These are phyloP conservation scores for Drosophila persimilis DNA, from an alignment of 1,140 invertebrate species.

Conservation along the genomic window DNA sequence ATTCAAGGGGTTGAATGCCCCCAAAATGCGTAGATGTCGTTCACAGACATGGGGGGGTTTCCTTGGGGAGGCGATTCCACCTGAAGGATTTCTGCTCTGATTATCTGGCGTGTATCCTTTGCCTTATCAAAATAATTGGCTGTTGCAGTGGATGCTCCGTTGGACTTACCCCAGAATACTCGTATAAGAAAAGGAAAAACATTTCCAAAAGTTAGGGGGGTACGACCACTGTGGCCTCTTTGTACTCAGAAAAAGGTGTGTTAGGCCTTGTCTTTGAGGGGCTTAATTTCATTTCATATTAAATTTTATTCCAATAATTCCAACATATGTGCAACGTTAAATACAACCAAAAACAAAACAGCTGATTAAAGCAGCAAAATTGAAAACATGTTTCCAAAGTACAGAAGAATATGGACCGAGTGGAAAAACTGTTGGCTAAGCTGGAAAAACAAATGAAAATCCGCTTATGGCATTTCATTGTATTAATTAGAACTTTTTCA, in stretches of 20 bases:
- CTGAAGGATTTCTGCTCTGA: slow-evolving; percentile 43
- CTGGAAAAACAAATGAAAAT: slow-evolving; percentile 58
- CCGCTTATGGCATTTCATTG: slow-evolving; percentile 57
- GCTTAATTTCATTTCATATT: too few relatives aligned
- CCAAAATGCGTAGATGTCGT: slow-evolving; percentile 43
- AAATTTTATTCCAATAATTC: too few relatives aligned
- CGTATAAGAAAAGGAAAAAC: slow-evolving; percentile 12
- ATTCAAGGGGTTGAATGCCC: slow-evolving; percentile 7
- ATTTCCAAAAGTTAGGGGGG: slow-evolving; percentile 1
- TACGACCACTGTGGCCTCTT: neutral
- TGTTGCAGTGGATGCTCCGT: slow-evolving; percentile 37
- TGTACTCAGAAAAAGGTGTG: neutral
- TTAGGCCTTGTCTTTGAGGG: too few relatives aligned
- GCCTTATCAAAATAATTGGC: slow-evolving; percentile 48
- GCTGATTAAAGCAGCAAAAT: neutral
- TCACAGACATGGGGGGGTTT: slow-evolving; percentile 14
- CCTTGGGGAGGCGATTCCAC: slow-evolving; percentile 35
- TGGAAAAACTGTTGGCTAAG: slow-evolving; percentile 20
- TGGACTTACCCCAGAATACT: slow-evolving; percentile 15
- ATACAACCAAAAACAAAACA: too few relatives aligned
- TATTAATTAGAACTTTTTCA: slow-evolving; percentile 65
- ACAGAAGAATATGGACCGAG: neutral
- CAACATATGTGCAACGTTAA: too few relatives aligned
- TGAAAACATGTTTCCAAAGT: neutral
- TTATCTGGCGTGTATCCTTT: slow-evolving; percentile 30